These are phyloP conservation scores for Chlamydotis undulata DNA, from an alignment of 2,113 vertebrate genomes.

Conservation along the genomic window DNA sequence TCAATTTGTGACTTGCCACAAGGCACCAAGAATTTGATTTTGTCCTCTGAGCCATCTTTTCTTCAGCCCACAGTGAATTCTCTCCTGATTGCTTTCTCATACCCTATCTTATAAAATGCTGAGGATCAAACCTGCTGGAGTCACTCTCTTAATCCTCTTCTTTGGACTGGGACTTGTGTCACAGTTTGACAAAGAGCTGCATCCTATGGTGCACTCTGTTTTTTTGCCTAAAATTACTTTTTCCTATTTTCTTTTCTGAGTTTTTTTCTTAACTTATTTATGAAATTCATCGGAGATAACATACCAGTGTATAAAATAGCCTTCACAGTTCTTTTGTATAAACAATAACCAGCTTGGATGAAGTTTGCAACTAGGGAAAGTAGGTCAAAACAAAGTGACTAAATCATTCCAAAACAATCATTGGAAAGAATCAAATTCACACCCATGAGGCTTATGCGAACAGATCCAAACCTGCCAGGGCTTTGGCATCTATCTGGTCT, in stretches of 20 bases:
- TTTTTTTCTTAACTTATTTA: not conserved
- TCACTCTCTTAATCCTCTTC: not conserved
- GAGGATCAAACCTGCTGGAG: not conserved
- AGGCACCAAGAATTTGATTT: not conserved
- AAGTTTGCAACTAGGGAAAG: not conserved
- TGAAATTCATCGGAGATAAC: not conserved
- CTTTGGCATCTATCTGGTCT: not conserved
- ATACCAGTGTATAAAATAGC: not conserved
- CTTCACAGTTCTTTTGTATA: not conserved
- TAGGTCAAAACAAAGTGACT: constrained; percentile 48
- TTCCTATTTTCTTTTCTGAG: not conserved
- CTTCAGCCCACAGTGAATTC: not conserved
- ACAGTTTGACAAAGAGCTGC: not conserved
- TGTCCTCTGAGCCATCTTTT: not conserved
- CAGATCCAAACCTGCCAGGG: constrained; percentile 54
- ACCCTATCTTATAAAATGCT: not conserved
- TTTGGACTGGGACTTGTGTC: not conserved
- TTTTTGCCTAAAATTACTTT: not conserved
- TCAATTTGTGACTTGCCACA: not conserved
- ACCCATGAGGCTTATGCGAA: constrained; percentile 22
- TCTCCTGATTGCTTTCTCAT: not conserved
- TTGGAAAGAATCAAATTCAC: constrained; percentile 36
- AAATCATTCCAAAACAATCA: constrained; percentile 43
- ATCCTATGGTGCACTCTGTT: fast-evolving
- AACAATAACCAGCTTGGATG: not conserved